Evolutionary conservation across 2,113 vertebrate genomes (phyloP).

Genomic region (Oreochromis aureus): DNA sequence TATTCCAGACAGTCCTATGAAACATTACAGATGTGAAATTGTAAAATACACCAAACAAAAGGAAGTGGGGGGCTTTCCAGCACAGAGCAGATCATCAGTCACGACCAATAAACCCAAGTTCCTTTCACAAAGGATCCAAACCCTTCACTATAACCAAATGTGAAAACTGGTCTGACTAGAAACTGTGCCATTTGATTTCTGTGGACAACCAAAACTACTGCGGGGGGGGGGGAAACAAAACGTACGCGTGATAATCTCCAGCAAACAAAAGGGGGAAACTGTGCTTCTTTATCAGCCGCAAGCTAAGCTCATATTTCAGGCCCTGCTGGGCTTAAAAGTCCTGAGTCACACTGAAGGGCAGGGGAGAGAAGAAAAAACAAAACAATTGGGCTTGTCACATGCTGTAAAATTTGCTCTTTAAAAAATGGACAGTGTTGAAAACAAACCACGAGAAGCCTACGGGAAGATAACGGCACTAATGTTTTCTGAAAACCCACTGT

Average conservation of each 20-base stretch:
- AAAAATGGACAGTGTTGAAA: neutral
- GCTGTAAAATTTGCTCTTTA: neutral
- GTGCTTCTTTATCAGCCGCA: neutral
- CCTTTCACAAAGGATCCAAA: neutral
- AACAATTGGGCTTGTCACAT: neutral
- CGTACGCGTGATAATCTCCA: neutral
- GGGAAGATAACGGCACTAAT: neutral
- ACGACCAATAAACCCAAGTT: slow-evolving; percentile 13
- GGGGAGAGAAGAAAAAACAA: neutral
- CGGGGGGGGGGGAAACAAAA: neutral
- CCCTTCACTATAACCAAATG: neutral
- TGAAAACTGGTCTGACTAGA: neutral
- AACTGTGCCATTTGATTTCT: neutral
- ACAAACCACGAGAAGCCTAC: neutral
- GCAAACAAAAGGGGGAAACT: slow-evolving; percentile 27
- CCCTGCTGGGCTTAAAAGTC: slow-evolving; percentile 50
- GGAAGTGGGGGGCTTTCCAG: slow-evolving; percentile 51
- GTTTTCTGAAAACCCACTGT: slow-evolving; percentile 26
- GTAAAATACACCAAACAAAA: neutral
- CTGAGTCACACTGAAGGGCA: slow-evolving; percentile 61
- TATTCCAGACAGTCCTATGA: neutral
- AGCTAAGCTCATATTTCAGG: slow-evolving; percentile 59
- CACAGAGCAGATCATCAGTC: neutral
- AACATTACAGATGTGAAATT: neutral
- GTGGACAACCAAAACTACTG: neutral